Conservation (phyloP, 2,888 invertebrate species). For the Galerucella calmariensis region DNA sequence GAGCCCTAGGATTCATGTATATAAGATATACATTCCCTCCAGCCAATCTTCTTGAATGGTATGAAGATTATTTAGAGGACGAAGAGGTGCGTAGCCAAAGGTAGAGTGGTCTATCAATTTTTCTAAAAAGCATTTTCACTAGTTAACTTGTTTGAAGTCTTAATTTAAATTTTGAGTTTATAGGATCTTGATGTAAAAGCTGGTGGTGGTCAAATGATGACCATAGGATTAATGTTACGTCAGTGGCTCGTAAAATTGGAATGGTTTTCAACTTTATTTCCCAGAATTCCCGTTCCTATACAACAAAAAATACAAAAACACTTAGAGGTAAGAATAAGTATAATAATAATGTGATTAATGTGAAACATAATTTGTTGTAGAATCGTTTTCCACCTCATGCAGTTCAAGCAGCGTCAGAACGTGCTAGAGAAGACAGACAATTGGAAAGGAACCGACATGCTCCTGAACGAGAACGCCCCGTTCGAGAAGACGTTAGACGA, state of each 20-base stretch:
- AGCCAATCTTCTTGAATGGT: slow-evolving; percentile 96
- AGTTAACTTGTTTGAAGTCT: slow-evolving; percentile 2
- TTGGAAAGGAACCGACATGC: slow-evolving; percentile 49
- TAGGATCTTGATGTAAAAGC: slow-evolving; percentile 96
- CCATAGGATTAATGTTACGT: slow-evolving; percentile 91
- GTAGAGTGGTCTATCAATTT: slow-evolving; percentile 60
- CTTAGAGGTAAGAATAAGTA: slow-evolving; percentile 66
- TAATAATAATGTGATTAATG: too few relatives aligned
- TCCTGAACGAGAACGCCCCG: slow-evolving; percentile 36
- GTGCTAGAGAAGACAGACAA: slow-evolving; percentile 49
- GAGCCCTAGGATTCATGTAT: slow-evolving; percentile 89
- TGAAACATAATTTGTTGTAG: slow-evolving; percentile 45
- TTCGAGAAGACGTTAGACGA: slow-evolving; percentile 56
- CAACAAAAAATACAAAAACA: slow-evolving; percentile 88
- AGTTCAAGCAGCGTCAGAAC: slow-evolving; percentile 53
- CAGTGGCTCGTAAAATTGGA: slow-evolving; percentile 96
- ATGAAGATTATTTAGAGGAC: slow-evolving; percentile 94
- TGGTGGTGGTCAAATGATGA: slow-evolving; percentile 93
- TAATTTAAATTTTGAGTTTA: slow-evolving; percentile 49
- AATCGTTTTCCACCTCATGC: slow-evolving; percentile 61
- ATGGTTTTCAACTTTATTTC: slow-evolving; percentile 99
- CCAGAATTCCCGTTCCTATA: slow-evolving; percentile 98
- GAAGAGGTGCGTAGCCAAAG: slow-evolving; percentile 78
- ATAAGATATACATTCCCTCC: slow-evolving; percentile 97
- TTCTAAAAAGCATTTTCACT: slow-evolving; percentile 26